Evolutionary conservation across 2,113 vertebrate species (phyloP), one percentile per base, ranked within the genome.

Genomic region (Promerops cafer): DNA sequence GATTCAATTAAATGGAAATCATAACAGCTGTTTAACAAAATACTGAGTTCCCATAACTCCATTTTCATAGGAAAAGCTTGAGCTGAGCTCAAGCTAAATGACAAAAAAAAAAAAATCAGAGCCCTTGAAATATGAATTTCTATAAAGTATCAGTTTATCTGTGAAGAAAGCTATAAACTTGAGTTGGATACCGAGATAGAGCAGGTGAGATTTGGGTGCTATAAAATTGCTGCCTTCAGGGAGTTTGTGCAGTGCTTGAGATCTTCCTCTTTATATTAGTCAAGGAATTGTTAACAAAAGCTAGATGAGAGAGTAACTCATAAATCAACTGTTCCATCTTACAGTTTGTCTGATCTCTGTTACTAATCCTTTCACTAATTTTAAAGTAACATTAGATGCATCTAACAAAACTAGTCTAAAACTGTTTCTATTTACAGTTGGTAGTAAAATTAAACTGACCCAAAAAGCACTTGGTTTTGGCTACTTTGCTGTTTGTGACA

Each of bases 21-120:
- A 0, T 49, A 78, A 40, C 35, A 54, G 23, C 13, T 65, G 4
- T 49, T 66, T 66, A 81, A 66, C 39, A 44, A 78, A 63, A 44
- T 65, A 33, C 6, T 4, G 5, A 18, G 16, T 33, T 70, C 28
- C 27, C 0, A 0, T 57, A 39, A 63, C 26, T 84, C 47, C 49
- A 24, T 78, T 85, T 65, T 54, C 21, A 31, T 31, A 42, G 33
- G 33, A 44, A 66, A 42, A 85, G 21, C 12, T 66, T 33, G 35
- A 42, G 14, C 37, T 86, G 39, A 85, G 21, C 12, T 66, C 35
- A 35, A 42, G 14, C 37, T 86, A 69, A 83, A 80, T 40, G 35
- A 56, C 35, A 68, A 70, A 90, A 52, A 68, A 70, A 90, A 52
- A 66, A 44, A 68, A 30, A 39, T 33, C 35, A 33, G 17, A 76